Evolutionary conservation across 2,888 invertebrate genomes (phyloP).

Genomic region (Luffia ferchaultella): DNA sequence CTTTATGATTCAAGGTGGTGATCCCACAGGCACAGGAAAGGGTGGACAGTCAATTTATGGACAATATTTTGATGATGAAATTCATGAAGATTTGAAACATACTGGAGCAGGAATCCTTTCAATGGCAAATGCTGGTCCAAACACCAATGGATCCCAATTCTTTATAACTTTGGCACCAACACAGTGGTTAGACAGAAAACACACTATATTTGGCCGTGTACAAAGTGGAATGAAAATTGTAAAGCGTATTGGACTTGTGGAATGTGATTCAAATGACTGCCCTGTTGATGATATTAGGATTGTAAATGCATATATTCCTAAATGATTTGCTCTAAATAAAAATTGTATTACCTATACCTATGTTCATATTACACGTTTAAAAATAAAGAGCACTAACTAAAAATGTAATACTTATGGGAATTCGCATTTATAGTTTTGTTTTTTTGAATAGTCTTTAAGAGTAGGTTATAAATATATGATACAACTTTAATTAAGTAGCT

Average conservation of each 20-base stretch:
- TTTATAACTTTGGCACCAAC: constrained; percentile 97
- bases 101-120: constrained; percentile 91
- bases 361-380: too few relatives aligned
- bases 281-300: constrained; percentile 91
- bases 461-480: too few relatives aligned
- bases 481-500: too few relatives aligned
- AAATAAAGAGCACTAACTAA: too few relatives aligned
- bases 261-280: constrained; percentile 91
- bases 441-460: too few relatives aligned
- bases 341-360: too few relatives aligned
- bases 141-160: constrained; percentile 98
- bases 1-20: constrained; percentile 96
- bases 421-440: too few relatives aligned
- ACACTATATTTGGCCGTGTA: constrained; percentile 94
- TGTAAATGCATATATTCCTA: background rate
- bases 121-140: constrained; percentile 98
- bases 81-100: constrained; percentile 92
- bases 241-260: constrained; percentile 91
- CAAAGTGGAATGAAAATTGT: constrained; percentile 90
- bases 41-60: constrained; percentile 98
- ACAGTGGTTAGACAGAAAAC: constrained; percentile 98
- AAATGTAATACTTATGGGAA: too few relatives aligned
- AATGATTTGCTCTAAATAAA: too few relatives aligned
- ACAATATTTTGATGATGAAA: constrained; percentile 93
- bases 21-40: constrained; percentile 96